phyloP scores from a whole-genome alignment of 1,140 invertebrate species.

The Lasioglossum albipes region DNA sequence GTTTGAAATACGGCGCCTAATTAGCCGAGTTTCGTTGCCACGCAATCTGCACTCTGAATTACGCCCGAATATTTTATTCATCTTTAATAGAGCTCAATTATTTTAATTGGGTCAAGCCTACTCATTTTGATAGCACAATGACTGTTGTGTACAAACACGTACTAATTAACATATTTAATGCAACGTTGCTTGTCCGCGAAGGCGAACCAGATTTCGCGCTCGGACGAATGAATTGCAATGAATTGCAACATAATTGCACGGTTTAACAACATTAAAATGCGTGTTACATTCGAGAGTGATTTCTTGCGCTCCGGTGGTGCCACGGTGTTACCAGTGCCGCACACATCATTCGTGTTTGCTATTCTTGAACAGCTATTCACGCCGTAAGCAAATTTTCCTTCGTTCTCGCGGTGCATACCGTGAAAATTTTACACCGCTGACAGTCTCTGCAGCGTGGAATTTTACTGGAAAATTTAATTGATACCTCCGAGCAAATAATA shows the following conservation, averaged over 20 bases:
- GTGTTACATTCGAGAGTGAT: conserved; percentile 14
- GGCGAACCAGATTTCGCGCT: conserved; percentile 3
- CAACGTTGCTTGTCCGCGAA: conserved; percentile 3
- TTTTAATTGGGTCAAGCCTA: conserved; percentile 9
- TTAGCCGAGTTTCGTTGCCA: neutral
- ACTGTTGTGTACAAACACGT: neutral
- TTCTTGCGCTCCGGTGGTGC: neutral
- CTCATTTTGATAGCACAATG: neutral
- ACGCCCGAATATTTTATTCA: neutral
- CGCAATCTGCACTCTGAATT: neutral
- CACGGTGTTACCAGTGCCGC: neutral
- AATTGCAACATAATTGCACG: conserved; percentile 31
- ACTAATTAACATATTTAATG: conserved; percentile 16
- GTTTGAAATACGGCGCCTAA: neutral
- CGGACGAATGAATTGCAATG: conserved; percentile 26
- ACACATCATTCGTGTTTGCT: neutral
- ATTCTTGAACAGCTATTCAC: neutral
- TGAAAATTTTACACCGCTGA: neutral
- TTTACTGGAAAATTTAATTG: neutral
- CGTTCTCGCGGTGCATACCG: neutral
- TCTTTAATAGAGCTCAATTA: neutral
- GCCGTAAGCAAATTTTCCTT: neutral
- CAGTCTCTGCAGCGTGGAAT: neutral
- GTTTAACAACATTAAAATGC: conserved; percentile 14
- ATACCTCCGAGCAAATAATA: neutral